These are phyloP conservation scores for Mus minutoides DNA, from an alignment of 2,797 vertebrate species.

Conservation along the genomic window DNA sequence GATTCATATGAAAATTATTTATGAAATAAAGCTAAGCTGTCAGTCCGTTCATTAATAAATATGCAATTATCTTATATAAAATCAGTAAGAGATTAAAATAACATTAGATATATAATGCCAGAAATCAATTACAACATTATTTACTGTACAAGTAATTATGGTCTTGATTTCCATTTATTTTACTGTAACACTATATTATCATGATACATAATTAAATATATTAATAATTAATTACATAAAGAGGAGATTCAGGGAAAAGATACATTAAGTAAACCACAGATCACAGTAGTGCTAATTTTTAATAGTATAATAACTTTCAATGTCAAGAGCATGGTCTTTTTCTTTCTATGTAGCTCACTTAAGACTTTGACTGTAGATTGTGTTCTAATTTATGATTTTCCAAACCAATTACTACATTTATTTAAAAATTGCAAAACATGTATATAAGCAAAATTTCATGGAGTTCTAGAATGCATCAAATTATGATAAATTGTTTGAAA, in stretches of 20 bases:
- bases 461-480: background rate
- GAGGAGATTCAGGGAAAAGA: background rate
- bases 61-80: conserved; percentile 49
- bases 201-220: conserved; percentile 52
- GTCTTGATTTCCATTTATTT: conserved; percentile 52
- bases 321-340: background rate
- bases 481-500: background rate
- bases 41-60: conserved; percentile 61
- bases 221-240: conserved; percentile 48
- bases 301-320: background rate
- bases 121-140: conserved; percentile 66
- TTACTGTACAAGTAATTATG: conserved; percentile 61
- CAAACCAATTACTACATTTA: background rate
- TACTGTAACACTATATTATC: background rate
- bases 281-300: background rate
- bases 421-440: background rate
- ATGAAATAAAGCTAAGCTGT: conserved; percentile 63
- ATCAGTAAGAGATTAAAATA: conserved; percentile 13
- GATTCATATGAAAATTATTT: conserved; percentile 59
- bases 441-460: background rate
- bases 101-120: conserved; percentile 20
- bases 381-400: background rate
- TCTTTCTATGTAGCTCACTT: background rate
- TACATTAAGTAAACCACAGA: conserved; percentile 53
- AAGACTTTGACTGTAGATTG: background rate